Percentiles rank a stretch among this genome's conserved stretches.
phyloP scores from a whole-genome alignment of 2,797 vertebrate genomes.

The Hyperoplus lanceolatus region DNA sequence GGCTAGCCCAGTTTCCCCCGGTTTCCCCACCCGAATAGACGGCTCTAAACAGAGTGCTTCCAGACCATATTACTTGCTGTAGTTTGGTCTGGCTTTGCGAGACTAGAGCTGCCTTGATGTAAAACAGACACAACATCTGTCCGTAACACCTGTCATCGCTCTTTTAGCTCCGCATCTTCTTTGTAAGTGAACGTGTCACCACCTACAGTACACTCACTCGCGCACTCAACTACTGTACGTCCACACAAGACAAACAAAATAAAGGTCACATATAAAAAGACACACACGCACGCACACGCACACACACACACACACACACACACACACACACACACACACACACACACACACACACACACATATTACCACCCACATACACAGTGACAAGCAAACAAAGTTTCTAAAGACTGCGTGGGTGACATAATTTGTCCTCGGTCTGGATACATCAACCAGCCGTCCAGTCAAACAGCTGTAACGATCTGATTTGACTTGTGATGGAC shows the following conservation, averaged over 20 bases:
- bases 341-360: constrained; percentile 3
- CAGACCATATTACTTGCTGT: too few species aligned
- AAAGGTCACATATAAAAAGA: neutral
- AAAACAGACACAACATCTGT: constrained; percentile 33
- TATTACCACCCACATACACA: constrained; percentile 7
- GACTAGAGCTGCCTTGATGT: constrained; percentile 33
- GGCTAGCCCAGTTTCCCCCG: too few species aligned
- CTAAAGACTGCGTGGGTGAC: constrained; percentile 25
- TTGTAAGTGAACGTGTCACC: constrained; percentile 24
- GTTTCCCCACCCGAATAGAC: too few species aligned
- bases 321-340: neutral
- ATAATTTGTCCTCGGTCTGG: constrained; percentile 27
- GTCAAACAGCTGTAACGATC: constrained; percentile 33
- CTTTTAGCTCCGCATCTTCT: constrained; percentile 30
- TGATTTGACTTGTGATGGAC: constrained; percentile 35
- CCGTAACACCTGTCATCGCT: constrained; percentile 39
- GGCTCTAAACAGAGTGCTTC: too few species aligned
- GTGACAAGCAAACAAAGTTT: neutral
- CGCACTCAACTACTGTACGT: constrained; percentile 18
- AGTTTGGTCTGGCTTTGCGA: too few species aligned
- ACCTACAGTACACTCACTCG: constrained; percentile 5
- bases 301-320: neutral
- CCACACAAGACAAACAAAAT: constrained; percentile 21
- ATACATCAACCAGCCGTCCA: constrained; percentile 20
- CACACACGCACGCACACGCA: too few species aligned